Conservation (phyloP, 2,888 invertebrate species). For the Cheilosia impressa region DNA sequence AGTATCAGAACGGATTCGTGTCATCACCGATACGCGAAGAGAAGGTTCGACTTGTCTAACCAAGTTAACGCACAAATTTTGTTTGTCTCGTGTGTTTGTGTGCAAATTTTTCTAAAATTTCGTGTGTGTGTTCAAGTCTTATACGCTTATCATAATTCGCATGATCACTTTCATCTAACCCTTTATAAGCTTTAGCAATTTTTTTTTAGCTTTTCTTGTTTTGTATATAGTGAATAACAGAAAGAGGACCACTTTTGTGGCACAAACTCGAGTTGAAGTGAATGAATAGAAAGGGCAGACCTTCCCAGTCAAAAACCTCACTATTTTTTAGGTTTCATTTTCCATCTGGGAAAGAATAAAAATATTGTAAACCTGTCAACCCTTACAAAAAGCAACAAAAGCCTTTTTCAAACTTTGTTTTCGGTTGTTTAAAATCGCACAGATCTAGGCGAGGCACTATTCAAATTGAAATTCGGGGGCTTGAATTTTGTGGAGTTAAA, state of each 20-base stretch:
- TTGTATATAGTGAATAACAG: not conserved
- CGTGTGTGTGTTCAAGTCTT: constrained; percentile 4
- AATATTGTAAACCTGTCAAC: too few species aligned
- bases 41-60: constrained; percentile 80
- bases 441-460: too few species aligned
- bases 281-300: too few species aligned
- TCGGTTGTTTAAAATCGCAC: too few species aligned
- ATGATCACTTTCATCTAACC: constrained; percentile 22
- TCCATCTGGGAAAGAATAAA: too few species aligned
- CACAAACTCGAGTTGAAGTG: not conserved
- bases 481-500: too few species aligned
- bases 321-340: too few species aligned
- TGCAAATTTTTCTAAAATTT: not conserved
- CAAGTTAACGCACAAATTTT: constrained; percentile 5
- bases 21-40: constrained; percentile 79
- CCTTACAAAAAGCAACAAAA: too few species aligned
- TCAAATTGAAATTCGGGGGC: too few species aligned
- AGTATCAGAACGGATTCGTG: constrained; percentile 76
- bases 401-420: too few species aligned
- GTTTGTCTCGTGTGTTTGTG: constrained; percentile 14
- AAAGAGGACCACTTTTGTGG: constrained; percentile 2
- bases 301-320: too few species aligned
- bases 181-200: not conserved
- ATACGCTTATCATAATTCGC: constrained; percentile 19
- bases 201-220: constrained; percentile 14